Evolutionary conservation across 1,140 invertebrate genomes (phyloP).

Genomic region (Spodoptera frugiperda): DNA sequence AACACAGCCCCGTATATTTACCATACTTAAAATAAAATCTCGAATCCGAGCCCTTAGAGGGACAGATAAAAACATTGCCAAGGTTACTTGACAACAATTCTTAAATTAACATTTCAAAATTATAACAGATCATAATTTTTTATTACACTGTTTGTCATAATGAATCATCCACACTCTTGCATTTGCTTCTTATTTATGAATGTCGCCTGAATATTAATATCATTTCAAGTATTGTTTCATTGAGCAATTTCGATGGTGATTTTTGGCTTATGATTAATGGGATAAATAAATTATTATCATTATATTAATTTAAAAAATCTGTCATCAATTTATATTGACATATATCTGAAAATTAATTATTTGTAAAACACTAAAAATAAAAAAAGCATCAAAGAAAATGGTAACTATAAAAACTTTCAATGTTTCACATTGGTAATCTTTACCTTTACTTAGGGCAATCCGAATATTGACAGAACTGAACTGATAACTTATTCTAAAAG

Average conservation of each 20-base stretch:
- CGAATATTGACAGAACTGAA: too few species aligned
- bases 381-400: conserved; percentile 15
- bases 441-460: neutral
- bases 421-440: neutral
- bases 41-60: neutral
- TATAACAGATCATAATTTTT: conserved; percentile 7
- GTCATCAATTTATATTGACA: conserved; percentile 1
- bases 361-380: neutral
- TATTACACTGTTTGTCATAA: neutral
- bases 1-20: conserved; percentile 16
- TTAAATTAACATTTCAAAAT: neutral
- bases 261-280: neutral
- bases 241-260: neutral
- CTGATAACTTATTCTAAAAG: too few species aligned
- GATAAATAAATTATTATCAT: neutral
- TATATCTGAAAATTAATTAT: conserved; percentile 21
- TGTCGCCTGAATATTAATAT: too few species aligned
- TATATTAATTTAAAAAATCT: neutral
- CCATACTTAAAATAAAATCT: neutral
- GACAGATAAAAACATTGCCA: neutral
- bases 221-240: neutral
- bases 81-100: neutral
- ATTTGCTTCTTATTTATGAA: too few species aligned
- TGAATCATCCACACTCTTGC: too few species aligned
- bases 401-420: conserved; percentile 17